Base-by-base conservation (phyloP, 2,113 vertebrate genomes). In the Dasyprocta punctata region DNA sequence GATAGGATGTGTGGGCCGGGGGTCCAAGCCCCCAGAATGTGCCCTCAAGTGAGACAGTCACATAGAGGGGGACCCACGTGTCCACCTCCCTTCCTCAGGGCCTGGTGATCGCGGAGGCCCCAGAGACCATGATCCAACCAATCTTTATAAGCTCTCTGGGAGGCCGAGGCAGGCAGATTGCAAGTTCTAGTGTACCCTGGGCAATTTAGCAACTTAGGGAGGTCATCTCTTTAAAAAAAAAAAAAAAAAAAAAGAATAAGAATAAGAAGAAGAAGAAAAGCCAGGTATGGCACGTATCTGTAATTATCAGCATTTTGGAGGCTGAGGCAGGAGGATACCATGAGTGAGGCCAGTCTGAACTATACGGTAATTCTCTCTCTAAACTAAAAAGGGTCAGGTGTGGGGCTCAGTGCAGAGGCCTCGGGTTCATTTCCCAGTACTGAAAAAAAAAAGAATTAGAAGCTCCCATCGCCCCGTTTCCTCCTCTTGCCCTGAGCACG, bases 61-160 rank as follows among this genome's bases (percentile, higher is more conserved):
- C 33, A 6, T 1, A 49, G 47, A 2, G 28, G 0, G 0, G 7
- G 41, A 9, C 16, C 85, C 60, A 4, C 2, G 16, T 0, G 0
- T 11, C 61, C 33, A 1, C 75, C 38, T 60, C 38, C 54, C 16
- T 60, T 60, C 16, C 38, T 77, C 14, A 16, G 33, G 13, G 77
- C 41, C 78, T 16, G 54, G 75, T 61, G 82, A 28, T 26, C 11
- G 30, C 20, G 1, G 54, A 3, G 41, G 52, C 28, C 36, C 22
- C 5, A 19, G 52, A 8, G 24, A 47, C 56, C 6, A 6, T 5
- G 1, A 4, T 63, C 14, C 63, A 11, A 3, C 28, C 36, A 17
- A 11, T 16, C 8, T 38, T 19, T 17, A 2, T 36, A 24, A 54
- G 17, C 16, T 54, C 20, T 69, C 49, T 54, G 17, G 49, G 49